Conservation (phyloP, 2,113 vertebrate species). For the Lepisosteus oculatus region DNA sequence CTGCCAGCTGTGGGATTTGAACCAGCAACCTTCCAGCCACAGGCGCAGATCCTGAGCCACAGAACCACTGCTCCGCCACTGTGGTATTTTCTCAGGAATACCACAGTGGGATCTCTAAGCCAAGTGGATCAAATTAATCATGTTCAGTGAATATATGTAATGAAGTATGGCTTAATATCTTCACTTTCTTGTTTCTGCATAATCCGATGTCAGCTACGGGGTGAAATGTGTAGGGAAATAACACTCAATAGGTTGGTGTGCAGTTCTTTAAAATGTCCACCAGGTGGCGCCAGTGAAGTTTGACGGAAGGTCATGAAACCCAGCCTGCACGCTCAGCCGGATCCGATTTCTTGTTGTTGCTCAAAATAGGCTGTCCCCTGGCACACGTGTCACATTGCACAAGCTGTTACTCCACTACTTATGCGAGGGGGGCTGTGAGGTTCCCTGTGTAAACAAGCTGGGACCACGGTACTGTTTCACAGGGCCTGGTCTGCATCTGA, state of each 20-base stretch:
- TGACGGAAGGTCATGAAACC: constrained; percentile 20
- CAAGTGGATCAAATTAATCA: too few relatives aligned
- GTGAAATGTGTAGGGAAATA: too few relatives aligned
- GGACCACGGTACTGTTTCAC: constrained; percentile 19
- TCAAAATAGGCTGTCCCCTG: constrained; percentile 53
- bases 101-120: too few relatives aligned
- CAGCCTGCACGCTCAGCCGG: constrained; percentile 48
- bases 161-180: too few relatives aligned
- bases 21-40: too few relatives aligned
- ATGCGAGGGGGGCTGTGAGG: constrained; percentile 30
- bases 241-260: not conserved
- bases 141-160: too few relatives aligned
- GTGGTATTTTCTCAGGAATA: too few relatives aligned
- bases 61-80: too few relatives aligned
- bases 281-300: constrained; percentile 23
- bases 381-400: constrained; percentile 41
- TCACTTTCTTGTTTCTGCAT: too few relatives aligned
- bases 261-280: constrained; percentile 18
- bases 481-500: not conserved
- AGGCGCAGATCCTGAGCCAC: too few relatives aligned
- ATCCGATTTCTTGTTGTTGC: constrained; percentile 57
- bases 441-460: constrained; percentile 20
- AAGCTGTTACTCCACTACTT: constrained; percentile 36
- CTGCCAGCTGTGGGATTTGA: too few relatives aligned
- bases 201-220: too few relatives aligned